Conservation (phyloP, 1,140 invertebrate species). For the Parasteatoda tepidariorum region DNA sequence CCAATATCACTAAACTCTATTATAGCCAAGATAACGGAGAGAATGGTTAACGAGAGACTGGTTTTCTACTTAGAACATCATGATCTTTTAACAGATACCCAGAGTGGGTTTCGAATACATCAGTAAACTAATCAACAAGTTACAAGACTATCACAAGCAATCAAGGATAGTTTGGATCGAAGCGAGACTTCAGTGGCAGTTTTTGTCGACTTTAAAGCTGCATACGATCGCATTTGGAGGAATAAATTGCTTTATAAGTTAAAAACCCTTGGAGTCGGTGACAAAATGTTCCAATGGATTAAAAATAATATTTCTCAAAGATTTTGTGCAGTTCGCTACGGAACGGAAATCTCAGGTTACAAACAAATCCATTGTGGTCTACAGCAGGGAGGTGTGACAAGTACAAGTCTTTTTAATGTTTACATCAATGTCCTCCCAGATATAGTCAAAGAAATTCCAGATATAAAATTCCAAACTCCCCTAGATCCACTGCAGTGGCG, state of each 20-base stretch:
- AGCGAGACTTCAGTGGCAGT: background rate
- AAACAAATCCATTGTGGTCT: background rate
- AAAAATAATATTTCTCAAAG: background rate
- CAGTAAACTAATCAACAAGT: constrained; percentile 21
- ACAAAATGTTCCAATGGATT: background rate
- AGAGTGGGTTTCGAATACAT: constrained; percentile 13
- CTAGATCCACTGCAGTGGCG: too few species aligned
- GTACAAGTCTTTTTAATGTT: too few species aligned
- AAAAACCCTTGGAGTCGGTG: background rate
- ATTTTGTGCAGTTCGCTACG: background rate
- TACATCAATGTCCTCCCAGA: too few species aligned
- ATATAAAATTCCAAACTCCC: too few species aligned
- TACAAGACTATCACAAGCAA: background rate
- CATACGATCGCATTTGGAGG: too few species aligned
- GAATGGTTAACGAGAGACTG: background rate
- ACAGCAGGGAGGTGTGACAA: background rate
- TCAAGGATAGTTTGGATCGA: constrained; percentile 31
- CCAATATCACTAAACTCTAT: constrained; percentile 17
- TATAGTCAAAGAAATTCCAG: too few species aligned
- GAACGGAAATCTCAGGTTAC: background rate
- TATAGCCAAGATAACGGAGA: constrained; percentile 17
- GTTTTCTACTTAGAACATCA: constrained; percentile 20
- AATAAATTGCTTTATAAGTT: too few species aligned
- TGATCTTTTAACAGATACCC: background rate
- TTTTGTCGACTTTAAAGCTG: constrained; percentile 5